Conservation (phyloP, 2,797 vertebrate genomes). For the Liasis olivaceus region DNA sequence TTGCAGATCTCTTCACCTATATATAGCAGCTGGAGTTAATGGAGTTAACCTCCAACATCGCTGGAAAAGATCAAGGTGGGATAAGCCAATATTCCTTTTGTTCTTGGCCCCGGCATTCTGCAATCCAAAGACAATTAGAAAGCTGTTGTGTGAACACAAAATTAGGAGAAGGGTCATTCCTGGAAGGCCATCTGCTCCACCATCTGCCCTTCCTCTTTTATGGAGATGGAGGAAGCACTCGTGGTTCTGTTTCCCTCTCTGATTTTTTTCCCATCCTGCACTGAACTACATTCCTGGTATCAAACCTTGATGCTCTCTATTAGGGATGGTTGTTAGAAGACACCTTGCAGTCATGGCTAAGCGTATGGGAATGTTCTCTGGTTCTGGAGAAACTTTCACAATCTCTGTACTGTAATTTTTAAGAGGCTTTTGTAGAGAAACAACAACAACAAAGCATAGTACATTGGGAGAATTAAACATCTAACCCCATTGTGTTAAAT, state of each 20-base stretch:
- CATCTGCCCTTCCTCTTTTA: too few relatives aligned
- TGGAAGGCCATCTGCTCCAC: background rate
- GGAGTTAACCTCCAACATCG: background rate
- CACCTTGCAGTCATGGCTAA: background rate
- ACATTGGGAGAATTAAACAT: constrained; percentile 61
- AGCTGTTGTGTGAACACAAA: background rate
- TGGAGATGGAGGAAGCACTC: background rate
- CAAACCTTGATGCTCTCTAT: constrained; percentile 49
- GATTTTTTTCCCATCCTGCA: background rate
- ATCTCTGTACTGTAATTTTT: constrained; percentile 42
- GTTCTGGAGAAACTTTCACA: constrained; percentile 30
- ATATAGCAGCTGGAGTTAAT: background rate
- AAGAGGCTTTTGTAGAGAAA: constrained; percentile 51
- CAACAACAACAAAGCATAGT: constrained; percentile 51
- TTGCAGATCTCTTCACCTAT: background rate
- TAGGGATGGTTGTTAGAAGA: constrained; percentile 46
- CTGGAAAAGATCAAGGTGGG: background rate
- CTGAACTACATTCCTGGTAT: constrained; percentile 36
- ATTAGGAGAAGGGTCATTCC: background rate
- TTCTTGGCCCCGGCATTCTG: background rate
- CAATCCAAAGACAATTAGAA: background rate
- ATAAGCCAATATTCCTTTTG: background rate
- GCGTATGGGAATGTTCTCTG: constrained; percentile 9
- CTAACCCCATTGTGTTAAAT: constrained; percentile 62
- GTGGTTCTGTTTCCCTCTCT: background rate